These are phyloP conservation scores for Eubucco bourcierii DNA, from an alignment of 2,113 vertebrate genomes.

Conservation along the genomic window DNA sequence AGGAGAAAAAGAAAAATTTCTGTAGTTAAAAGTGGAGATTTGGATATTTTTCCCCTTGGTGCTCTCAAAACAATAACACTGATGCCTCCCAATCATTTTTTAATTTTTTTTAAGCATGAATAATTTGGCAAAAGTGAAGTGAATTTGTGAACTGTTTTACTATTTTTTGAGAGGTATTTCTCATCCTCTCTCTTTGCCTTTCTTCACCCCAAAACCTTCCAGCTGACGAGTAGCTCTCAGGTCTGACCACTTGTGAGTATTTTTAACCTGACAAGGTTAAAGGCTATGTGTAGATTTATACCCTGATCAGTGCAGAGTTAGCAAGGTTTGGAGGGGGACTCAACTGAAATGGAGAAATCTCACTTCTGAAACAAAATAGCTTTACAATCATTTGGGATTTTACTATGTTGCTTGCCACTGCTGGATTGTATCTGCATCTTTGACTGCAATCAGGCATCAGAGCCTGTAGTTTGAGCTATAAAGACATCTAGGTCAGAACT, in stretches of 20 bases:
- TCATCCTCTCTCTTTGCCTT: neutral
- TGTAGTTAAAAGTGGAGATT: neutral
- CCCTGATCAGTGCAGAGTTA: neutral
- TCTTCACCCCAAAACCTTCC: neutral
- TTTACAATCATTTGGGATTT: neutral
- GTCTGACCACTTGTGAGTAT: neutral
- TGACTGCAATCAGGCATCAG: neutral
- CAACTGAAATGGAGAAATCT: neutral
- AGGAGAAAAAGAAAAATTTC: neutral
- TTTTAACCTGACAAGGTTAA: neutral
- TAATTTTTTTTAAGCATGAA: slow-evolving; percentile 21
- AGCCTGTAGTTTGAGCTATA: neutral
- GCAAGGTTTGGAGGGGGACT: neutral
- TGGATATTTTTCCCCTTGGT: neutral
- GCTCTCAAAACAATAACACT: neutral
- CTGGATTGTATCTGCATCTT: neutral
- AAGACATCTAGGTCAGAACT: neutral
- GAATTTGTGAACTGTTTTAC: neutral
- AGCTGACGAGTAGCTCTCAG: neutral
- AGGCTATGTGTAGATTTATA: neutral
- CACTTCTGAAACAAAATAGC: neutral
- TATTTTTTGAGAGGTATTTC: neutral
- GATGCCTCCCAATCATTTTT: neutral
- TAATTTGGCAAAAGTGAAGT: neutral
- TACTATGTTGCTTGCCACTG: neutral